Base-by-base conservation (phyloP, 2,888 invertebrate genomes). In the Hypomecis punctinalis region DNA sequence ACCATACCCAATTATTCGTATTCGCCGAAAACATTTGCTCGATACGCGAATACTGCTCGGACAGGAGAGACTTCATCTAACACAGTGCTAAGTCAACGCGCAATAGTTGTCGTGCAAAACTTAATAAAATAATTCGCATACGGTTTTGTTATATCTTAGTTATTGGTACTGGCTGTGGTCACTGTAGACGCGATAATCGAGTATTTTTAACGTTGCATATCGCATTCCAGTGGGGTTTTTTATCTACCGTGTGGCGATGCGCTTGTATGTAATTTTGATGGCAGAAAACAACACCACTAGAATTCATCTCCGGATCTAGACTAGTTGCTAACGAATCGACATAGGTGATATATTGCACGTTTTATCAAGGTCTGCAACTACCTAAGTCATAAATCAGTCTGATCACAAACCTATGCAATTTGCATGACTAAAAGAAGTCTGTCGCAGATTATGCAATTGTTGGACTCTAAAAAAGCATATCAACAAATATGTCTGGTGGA, bases 131-230 rank as follows among this genome's bases (percentile, higher is more conserved):
- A 65, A 68, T 76, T 70, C 70, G 56, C 72, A 46, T 60, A 72
- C 70, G 55, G 61, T 71, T 66, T 75, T 69, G 71, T 73, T 73
- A 73, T 70, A 63, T 75, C 71, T 78, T 67, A 60, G 66, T 69
- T 78, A 74, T 74, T 68, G 72, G 76, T 83, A 80, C 76, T 58
- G 69, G 78, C 64, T 68, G 75, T 72, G 75, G 78, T 76, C 74
- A 79, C 79, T 72, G 74, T 79, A 76, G 81, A 80, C 79, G 80
- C 80, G 82, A 84, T 87, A 84, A 84, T 85, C 80, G 77, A 79
- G 83, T 86, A 85, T 86, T 87, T 85, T 86, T 84, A 85, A 85
- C 81, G 74, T 82, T 83, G 76, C 79, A 83, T 84, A 85, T 85
- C 82, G 81, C 83, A 86, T 85, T 84, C 84, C 83, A 73, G 64